A percentile compares a stretch with the other conserved stretches of the same genome.
These are phyloP conservation scores for Orthosia gothica DNA, from an alignment of 2,888 invertebrate species.

Conservation along the genomic window DNA sequence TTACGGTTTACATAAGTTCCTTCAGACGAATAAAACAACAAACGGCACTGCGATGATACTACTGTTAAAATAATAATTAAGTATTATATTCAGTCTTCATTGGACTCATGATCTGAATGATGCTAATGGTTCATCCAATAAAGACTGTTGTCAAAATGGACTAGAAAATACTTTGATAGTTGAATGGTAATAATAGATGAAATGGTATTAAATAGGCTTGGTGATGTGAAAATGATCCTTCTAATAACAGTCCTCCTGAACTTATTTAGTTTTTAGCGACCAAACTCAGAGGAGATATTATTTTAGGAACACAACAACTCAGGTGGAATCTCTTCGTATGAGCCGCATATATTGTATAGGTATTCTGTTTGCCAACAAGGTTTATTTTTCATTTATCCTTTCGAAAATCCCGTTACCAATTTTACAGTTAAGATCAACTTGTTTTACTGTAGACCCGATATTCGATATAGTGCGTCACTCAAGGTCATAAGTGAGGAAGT, in stretches of 20 bases:
- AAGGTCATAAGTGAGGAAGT: constrained; percentile 65
- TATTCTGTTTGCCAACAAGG: background rate
- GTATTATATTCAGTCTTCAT: background rate
- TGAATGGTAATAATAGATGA: background rate
- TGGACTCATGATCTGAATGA: background rate
- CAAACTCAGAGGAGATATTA: background rate
- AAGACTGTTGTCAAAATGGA: background rate
- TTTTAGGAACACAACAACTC: background rate
- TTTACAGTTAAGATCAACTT: constrained; percentile 35
- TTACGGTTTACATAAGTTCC: background rate
- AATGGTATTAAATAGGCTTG: no score
- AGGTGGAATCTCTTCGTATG: background rate
- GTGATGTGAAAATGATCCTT: background rate
- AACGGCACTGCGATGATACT: background rate
- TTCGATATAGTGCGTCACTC: constrained; percentile 59
- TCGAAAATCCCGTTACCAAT: constrained; percentile 3
- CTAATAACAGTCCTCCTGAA: background rate
- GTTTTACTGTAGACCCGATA: constrained; percentile 44
- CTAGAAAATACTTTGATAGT: background rate
- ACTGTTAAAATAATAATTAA: background rate
- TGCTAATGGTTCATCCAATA: background rate
- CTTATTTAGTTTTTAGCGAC: no score
- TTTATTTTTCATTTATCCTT: background rate
- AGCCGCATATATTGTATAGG: no score
- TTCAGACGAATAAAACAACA: background rate